phyloP scores from a whole-genome alignment of 1,140 invertebrate species.

The Drosophila sp. region DNA sequence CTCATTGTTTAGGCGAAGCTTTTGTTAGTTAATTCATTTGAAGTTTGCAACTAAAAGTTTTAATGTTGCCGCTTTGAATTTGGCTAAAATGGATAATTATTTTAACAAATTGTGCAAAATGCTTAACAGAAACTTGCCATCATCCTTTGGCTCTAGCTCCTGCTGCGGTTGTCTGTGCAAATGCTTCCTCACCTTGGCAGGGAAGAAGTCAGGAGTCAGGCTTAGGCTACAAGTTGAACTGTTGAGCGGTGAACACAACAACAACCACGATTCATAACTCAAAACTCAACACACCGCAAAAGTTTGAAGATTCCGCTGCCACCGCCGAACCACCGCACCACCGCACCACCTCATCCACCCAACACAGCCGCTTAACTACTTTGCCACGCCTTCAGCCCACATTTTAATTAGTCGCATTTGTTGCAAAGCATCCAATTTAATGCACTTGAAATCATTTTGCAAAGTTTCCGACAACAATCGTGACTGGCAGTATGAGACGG shows the following conservation, averaged over 20 bases:
- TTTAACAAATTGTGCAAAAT: slow-evolving; percentile 76
- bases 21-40: slow-evolving; percentile 67
- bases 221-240: slow-evolving; percentile 24
- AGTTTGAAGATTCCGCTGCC: slow-evolving; percentile 39
- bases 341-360: not conserved
- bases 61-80: slow-evolving; percentile 73
- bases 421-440: slow-evolving; percentile 79
- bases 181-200: slow-evolving; percentile 8
- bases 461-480: slow-evolving; percentile 60
- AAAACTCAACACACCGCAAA: slow-evolving; percentile 48
- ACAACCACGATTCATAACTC: slow-evolving; percentile 56
- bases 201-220: slow-evolving; percentile 7
- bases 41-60: slow-evolving; percentile 75
- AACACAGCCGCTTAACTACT: slow-evolving; percentile 20
- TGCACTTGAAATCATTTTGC: slow-evolving; percentile 78
- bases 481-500: slow-evolving; percentile 7
- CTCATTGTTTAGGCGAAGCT: slow-evolving; percentile 41
- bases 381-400: slow-evolving; percentile 51
- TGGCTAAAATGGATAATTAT: slow-evolving; percentile 76
- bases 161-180: slow-evolving; percentile 17
- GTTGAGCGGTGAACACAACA: slow-evolving; percentile 32
- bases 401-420: slow-evolving; percentile 82
- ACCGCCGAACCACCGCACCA: slow-evolving; percentile 1
- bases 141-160: slow-evolving; percentile 11
- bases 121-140: slow-evolving; percentile 52